Base-by-base conservation (phyloP, 2,888 invertebrate species). In the Sphaerophoria taeniata region DNA sequence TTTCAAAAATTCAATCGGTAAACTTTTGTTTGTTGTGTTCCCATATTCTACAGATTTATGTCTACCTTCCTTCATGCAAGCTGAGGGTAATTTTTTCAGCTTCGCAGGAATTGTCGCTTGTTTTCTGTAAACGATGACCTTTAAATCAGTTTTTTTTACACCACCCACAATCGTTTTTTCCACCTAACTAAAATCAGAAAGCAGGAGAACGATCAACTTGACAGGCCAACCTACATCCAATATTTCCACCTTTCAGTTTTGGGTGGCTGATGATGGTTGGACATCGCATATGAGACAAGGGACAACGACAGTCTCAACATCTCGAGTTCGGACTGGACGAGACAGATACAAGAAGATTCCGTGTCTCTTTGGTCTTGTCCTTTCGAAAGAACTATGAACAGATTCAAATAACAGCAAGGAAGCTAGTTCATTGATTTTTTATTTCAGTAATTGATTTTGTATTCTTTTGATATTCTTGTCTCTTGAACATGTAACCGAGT, bases 351-450 rank as follows among this genome's bases (percentile, higher is more conserved):
- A 45, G 5, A 9, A 24, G 24, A 24, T 24, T 55, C 45, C 24
- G 36, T 24, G 65, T 65, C 36, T 36, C 16, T 16, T 51, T 39
- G 51, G 67, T 67, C 63, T 61, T 24, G 16, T 65, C 49, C 36
- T 61, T 61, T 80, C 1, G 24, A 24, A 2, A 24, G 24, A 2
- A 24, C 24, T 24, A 24, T 24, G 24, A 24, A 24, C 56, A 11
- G 33, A 16, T 71, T 53, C 16, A 39, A 4, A 47, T 24, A 43
- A 33, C 51, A 75, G 72, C 61, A 77, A 77, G 84, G 71, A 79
- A 79, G 75, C 65, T 76, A 75, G 72, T 84, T 84, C 83, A 84
- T 84, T 84, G 84, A 84, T 84, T 84, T 84, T 79, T 79, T 79
- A 24, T 24, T 24, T 2, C 24, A 24, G 24, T 24, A 24, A 24